These are phyloP conservation scores for Eulithis prunata DNA, from an alignment of 2,888 invertebrate genomes.

Conservation along the genomic window DNA sequence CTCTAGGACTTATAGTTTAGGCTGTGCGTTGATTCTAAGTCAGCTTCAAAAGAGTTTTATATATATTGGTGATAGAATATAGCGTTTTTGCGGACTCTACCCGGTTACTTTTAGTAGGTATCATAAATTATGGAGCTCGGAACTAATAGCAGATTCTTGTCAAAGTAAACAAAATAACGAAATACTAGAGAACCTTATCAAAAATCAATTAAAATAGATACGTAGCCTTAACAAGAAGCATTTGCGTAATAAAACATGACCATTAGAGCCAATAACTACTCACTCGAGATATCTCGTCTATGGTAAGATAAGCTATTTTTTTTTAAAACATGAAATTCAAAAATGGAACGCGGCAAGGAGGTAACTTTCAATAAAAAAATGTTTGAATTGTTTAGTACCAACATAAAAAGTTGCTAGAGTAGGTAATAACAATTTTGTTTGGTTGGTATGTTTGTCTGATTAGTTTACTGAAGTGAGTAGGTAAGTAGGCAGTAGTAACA, in stretches of 20 bases:
- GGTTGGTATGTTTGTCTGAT: neutral
- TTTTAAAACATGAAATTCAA: conserved; percentile 8
- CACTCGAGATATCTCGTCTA: neutral
- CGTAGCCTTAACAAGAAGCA: conserved; percentile 14
- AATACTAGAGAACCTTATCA: conserved; percentile 28
- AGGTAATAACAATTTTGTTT: neutral
- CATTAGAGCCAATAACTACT: conserved; percentile 20
- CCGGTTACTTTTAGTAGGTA: conserved; percentile 1
- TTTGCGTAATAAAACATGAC: conserved; percentile 32
- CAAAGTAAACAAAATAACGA: conserved; percentile 24
- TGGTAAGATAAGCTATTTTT: conserved; percentile 16
- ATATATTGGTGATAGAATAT: too few species aligned
- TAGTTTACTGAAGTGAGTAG: neutral
- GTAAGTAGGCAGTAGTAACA: too few species aligned
- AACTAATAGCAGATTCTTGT: conserved; percentile 36
- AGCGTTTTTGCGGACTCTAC: conserved; percentile 33
- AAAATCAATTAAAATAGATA: conserved; percentile 33
- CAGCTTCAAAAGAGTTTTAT: too few species aligned
- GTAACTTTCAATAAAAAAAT: neutral
- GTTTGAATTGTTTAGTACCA: neutral
- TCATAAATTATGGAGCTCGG: conserved; percentile 25
- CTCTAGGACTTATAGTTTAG: too few species aligned
- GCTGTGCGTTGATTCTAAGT: too few species aligned
- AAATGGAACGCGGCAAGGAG: neutral
- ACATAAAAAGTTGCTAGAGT: neutral